Conservation (phyloP, 2,113 vertebrate species). For the Forbesichthys agassizii region DNA sequence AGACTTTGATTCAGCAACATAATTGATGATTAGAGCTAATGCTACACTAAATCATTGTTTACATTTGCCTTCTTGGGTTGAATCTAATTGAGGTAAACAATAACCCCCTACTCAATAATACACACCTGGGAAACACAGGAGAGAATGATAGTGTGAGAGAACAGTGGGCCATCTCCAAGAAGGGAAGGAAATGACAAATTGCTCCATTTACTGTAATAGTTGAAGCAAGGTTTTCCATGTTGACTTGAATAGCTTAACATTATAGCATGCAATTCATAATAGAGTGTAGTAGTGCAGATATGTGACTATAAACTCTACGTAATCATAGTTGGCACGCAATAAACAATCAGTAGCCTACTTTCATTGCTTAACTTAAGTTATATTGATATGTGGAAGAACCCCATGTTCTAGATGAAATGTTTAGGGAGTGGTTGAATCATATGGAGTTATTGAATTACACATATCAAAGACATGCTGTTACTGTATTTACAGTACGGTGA, state of each 20-base stretch:
- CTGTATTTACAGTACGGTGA: too few species aligned
- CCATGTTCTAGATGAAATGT: too few species aligned
- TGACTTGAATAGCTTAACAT: slow-evolving; percentile 21
- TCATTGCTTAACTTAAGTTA: too few species aligned
- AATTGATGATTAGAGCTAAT: slow-evolving; percentile 18
- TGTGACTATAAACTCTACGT: too few species aligned
- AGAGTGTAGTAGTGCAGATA: too few species aligned
- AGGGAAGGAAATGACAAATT: slow-evolving; percentile 12
- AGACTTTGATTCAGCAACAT: slow-evolving; percentile 9
- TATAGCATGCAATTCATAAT: too few species aligned
- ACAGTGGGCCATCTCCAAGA: slow-evolving; percentile 30
- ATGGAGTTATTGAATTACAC: too few species aligned
- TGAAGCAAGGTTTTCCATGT: slow-evolving; percentile 65
- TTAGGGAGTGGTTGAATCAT: too few species aligned
- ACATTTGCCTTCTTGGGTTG: slow-evolving; percentile 15
- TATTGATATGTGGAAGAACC: too few species aligned
- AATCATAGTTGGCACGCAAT: too few species aligned
- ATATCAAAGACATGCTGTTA: too few species aligned
- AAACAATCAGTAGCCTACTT: too few species aligned
- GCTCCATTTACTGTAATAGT: slow-evolving; percentile 47
- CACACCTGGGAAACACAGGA: slow-evolving; percentile 35
- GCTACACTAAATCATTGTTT: slow-evolving; percentile 34
- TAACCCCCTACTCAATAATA: slow-evolving; percentile 10
- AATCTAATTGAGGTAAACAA: slow-evolving; percentile 13
- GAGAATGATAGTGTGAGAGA: not conserved